Evolutionary conservation across 2,797 vertebrate species (phyloP).

Genomic region (Lindbergichthys nudifrons): DNA sequence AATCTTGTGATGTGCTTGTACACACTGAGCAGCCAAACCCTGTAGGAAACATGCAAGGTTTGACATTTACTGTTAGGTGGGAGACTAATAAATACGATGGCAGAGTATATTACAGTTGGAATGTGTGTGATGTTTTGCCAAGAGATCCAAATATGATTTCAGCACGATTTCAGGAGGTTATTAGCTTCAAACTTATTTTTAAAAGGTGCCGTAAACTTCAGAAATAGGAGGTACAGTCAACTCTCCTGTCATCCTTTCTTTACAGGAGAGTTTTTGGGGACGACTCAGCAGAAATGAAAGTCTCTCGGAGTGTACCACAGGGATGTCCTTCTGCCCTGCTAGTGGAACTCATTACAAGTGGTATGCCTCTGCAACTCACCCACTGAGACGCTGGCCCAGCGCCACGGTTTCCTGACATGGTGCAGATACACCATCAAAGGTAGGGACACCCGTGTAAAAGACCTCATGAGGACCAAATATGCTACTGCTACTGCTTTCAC

Average conservation of each 20-base stretch:
- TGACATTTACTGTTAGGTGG: constrained; percentile 72
- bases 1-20: constrained; percentile 41
- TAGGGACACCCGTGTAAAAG: constrained; percentile 58
- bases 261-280: constrained; percentile 41
- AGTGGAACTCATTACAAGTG: constrained; percentile 70
- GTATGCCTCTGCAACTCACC: constrained; percentile 56
- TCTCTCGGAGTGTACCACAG: constrained; percentile 31
- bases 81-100: constrained; percentile 67
- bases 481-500: constrained; percentile 41
- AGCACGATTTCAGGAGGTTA: constrained; percentile 58
- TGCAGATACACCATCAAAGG: constrained; percentile 74
- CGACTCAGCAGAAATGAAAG: constrained; percentile 56
- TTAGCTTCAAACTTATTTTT: constrained; percentile 54
- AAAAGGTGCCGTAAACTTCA: constrained; percentile 63
- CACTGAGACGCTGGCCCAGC: constrained; percentile 58
- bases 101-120: constrained; percentile 47
- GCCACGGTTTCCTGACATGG: constrained; percentile 51
- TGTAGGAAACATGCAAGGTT: constrained; percentile 47
- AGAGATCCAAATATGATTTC: constrained; percentile 69
- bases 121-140: constrained; percentile 75
- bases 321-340: constrained; percentile 43
- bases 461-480: constrained; percentile 46
- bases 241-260: constrained; percentile 31
- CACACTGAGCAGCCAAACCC: constrained; percentile 46
- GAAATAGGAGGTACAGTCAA: constrained; percentile 35